These are phyloP conservation scores for Burhinus bistriatus DNA, from an alignment of 2,113 vertebrate species.

Conservation along the genomic window DNA sequence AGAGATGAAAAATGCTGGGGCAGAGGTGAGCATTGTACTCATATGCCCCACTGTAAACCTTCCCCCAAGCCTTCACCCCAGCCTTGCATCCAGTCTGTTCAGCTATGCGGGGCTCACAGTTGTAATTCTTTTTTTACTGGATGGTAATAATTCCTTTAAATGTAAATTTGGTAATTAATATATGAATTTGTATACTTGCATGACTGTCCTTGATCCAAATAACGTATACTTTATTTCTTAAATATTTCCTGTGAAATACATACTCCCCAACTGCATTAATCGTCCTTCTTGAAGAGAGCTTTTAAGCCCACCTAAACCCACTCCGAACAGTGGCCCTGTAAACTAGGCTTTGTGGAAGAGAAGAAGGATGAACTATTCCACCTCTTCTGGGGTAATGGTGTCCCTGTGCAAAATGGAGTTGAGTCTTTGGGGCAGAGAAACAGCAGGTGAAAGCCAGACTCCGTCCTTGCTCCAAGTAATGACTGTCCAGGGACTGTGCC, in stretches of 20 bases:
- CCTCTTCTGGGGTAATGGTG: background rate
- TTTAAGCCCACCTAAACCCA: background rate
- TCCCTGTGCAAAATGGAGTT: background rate
- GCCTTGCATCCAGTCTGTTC: background rate
- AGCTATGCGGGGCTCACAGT: fast-evolving
- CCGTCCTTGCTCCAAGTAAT: background rate
- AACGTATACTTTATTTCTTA: background rate
- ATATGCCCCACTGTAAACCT: background rate
- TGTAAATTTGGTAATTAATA: background rate
- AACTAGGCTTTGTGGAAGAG: background rate
- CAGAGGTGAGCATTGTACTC: background rate
- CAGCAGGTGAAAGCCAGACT: background rate
- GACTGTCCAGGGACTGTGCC: background rate
- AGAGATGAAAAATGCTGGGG: background rate
- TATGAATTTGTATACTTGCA: background rate
- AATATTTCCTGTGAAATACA: background rate
- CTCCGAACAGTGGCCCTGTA: background rate
- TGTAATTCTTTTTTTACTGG: background rate
- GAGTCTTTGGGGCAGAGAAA: background rate
- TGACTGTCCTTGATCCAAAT: background rate
- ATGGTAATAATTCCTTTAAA: background rate
- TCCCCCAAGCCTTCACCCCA: fast-evolving
- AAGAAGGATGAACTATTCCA: background rate
- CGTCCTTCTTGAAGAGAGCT: background rate
- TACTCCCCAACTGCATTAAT: background rate